These are phyloP conservation scores for Amblyjoppa fuscipennis DNA, from an alignment of 2,888 invertebrate genomes.

Conservation along the genomic window DNA sequence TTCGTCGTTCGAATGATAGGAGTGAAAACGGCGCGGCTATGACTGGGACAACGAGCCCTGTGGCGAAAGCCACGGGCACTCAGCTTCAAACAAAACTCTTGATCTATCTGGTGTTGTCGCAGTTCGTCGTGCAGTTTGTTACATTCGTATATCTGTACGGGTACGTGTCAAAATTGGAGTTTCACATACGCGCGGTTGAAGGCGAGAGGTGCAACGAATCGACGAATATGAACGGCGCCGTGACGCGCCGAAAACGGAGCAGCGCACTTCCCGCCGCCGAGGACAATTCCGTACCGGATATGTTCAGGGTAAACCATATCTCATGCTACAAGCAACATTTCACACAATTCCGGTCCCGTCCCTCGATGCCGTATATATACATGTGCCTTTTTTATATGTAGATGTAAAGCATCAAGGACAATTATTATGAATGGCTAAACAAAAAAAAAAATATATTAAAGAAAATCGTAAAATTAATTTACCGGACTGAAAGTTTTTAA, in stretches of 20 bases:
- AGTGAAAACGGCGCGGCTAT: constrained; percentile 61
- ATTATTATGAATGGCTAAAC: too few relatives aligned
- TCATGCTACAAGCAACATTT: constrained; percentile 7
- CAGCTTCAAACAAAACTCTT: constrained; percentile 76
- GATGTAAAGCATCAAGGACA: too few relatives aligned
- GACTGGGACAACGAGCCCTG: constrained; percentile 62
- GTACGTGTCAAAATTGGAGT: constrained; percentile 79
- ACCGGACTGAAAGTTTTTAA: too few relatives aligned
- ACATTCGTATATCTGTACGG: constrained; percentile 81
- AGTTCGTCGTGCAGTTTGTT: constrained; percentile 80
- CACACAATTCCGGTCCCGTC: neutral
- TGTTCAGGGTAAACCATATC: constrained; percentile 78
- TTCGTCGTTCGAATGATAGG: constrained; percentile 56
- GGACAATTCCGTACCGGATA: constrained; percentile 82
- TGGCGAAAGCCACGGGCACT: constrained; percentile 69
- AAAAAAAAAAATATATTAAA: too few relatives aligned
- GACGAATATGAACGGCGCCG: constrained; percentile 64
- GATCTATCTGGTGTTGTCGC: constrained; percentile 79
- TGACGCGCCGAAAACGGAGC: constrained; percentile 79
- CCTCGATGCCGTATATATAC: neutral
- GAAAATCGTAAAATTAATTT: too few relatives aligned
- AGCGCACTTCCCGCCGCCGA: constrained; percentile 79
- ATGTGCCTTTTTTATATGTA: neutral
- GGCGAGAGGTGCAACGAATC: constrained; percentile 58
- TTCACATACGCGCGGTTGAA: constrained; percentile 72